These are phyloP conservation scores for Avahi laniger DNA, from an alignment of 2,797 vertebrate species.

Conservation along the genomic window DNA sequence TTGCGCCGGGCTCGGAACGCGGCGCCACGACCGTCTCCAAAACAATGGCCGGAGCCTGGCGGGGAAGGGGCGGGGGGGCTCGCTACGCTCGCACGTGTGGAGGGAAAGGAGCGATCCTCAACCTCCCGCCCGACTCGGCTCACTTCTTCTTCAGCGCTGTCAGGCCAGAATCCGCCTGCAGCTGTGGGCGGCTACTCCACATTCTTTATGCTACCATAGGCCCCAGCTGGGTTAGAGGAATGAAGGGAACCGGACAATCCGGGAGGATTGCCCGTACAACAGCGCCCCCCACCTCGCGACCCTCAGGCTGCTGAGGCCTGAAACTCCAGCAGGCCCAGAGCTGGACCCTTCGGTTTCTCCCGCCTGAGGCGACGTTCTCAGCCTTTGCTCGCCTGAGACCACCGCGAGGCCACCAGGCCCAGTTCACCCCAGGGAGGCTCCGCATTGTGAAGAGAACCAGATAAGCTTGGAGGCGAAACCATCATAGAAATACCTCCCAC, in stretches of 20 bases:
- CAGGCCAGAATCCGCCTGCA: slow-evolving; percentile 8
- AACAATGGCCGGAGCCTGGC: background rate
- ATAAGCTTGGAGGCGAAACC: background rate
- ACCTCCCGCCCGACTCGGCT: background rate
- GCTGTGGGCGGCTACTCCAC: background rate
- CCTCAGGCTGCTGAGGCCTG: background rate
- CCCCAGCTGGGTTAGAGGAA: background rate
- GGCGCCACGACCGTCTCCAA: rapidly evolving
- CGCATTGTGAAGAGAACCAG: background rate
- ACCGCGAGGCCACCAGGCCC: background rate
- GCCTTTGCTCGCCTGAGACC: background rate
- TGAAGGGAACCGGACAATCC: background rate
- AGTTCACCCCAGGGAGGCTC: background rate
- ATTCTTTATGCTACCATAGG: background rate
- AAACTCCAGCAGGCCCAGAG: background rate
- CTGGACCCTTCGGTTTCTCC: background rate
- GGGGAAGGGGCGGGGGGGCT: background rate
- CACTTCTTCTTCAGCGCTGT: background rate
- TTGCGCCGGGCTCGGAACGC: rapidly evolving
- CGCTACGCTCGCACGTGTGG: background rate
- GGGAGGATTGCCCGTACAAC: background rate
- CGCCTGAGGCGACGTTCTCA: background rate
- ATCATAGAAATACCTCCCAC: background rate
- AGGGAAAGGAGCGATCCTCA: background rate
- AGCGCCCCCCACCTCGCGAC: slow-evolving; percentile 14